These are phyloP conservation scores for Siniperca chuatsi DNA, from an alignment of 2,113 vertebrate species.

Conservation along the genomic window DNA sequence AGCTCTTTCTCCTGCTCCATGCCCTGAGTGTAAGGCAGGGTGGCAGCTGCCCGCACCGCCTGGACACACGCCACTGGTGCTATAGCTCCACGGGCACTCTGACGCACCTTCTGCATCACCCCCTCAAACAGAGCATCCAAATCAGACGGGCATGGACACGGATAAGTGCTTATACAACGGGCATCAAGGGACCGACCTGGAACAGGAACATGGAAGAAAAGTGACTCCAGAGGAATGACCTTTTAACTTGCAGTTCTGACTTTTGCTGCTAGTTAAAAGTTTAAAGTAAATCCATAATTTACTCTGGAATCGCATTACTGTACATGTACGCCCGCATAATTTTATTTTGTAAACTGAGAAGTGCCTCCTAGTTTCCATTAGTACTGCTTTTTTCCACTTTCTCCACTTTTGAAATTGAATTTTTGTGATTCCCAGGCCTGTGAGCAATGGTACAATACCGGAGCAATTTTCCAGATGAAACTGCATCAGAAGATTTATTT, in stretches of 20 bases:
- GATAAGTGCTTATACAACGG: constrained; percentile 82
- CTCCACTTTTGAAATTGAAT: neutral
- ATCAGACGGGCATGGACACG: constrained; percentile 72
- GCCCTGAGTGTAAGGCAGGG: constrained; percentile 84
- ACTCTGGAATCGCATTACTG: constrained; percentile 21
- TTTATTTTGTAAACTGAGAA: constrained; percentile 29
- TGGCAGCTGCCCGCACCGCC: constrained; percentile 85
- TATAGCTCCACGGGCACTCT: constrained; percentile 82
- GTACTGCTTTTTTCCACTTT: neutral
- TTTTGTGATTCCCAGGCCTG: constrained; percentile 18
- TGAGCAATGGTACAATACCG: constrained; percentile 18
- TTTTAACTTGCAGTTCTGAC: neutral
- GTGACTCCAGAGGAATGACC: neutral
- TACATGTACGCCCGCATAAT: constrained; percentile 3
- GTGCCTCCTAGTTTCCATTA: constrained; percentile 30
- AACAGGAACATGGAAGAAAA: constrained; percentile 22
- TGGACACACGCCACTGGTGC: constrained; percentile 89
- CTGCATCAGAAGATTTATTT: constrained; percentile 24
- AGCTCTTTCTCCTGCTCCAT: constrained; percentile 85
- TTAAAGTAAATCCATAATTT: neutral
- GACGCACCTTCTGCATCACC: constrained; percentile 77
- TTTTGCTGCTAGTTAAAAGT: constrained; percentile 14
- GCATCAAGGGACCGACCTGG: constrained; percentile 82
- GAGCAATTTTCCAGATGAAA: constrained; percentile 23
- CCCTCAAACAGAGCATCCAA: constrained; percentile 82